Percentiles rank a stretch among this genome's conserved stretches.
Evolutionary conservation across 1,140 invertebrate species (phyloP).

Genomic region (Tetragnatha versicolor): DNA sequence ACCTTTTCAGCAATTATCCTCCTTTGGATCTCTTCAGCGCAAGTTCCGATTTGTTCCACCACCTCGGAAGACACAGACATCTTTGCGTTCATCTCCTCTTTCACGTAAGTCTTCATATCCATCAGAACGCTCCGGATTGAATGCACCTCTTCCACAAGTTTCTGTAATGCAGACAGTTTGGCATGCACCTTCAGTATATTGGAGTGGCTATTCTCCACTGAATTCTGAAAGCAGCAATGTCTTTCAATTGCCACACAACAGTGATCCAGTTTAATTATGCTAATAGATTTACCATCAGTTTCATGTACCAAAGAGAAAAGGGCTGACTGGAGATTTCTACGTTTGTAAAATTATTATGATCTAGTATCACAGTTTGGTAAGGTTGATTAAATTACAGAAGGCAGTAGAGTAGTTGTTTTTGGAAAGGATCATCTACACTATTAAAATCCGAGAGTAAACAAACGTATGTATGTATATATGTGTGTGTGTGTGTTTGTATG

Average conservation of each 20-base stretch:
- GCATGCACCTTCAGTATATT: slow-evolving; percentile 55
- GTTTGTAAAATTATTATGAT: too few species aligned
- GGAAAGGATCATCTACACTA: too few species aligned
- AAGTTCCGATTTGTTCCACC: slow-evolving; percentile 19
- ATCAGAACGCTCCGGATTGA: slow-evolving; percentile 27
- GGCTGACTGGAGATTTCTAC: too few species aligned
- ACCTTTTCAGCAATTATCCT: slow-evolving; percentile 41
- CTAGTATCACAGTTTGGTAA: too few species aligned
- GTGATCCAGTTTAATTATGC: too few species aligned
- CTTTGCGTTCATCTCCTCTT: slow-evolving; percentile 16
- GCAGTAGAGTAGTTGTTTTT: too few species aligned
- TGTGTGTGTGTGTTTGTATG: too few species aligned
- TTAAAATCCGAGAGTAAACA: too few species aligned
- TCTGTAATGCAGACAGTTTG: slow-evolving; percentile 55
- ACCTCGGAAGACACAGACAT: slow-evolving; percentile 30
- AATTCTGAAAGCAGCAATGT: slow-evolving; percentile 54
- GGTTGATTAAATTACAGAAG: too few species aligned
- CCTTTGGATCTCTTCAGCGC: background rate
- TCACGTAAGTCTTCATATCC: slow-evolving; percentile 28
- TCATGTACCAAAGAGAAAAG: too few species aligned
- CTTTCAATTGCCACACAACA: slow-evolving; percentile 30
- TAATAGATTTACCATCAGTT: too few species aligned
- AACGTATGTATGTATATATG: too few species aligned
- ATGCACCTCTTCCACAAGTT: slow-evolving; percentile 40
- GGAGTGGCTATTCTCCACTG: slow-evolving; percentile 50